phyloP scores from a whole-genome alignment of 1,140 invertebrate genomes.

The Leptonema lineaticorne region DNA sequence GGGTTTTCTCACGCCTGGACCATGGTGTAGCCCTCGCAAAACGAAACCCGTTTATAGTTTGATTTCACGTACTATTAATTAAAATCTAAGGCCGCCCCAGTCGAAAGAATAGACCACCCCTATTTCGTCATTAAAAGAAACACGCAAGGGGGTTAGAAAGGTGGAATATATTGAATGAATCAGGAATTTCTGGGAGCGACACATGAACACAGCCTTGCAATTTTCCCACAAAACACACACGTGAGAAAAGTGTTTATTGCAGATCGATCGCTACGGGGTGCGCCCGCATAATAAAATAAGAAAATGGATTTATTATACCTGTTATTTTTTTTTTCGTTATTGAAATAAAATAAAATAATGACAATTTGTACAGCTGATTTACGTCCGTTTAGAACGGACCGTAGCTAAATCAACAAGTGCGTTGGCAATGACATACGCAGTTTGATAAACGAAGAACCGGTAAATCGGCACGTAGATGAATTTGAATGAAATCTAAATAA shows the following conservation, averaged over 20 bases:
- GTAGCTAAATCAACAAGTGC: no score
- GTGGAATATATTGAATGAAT: neutral
- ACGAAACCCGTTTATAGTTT: neutral
- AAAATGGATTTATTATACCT: no score
- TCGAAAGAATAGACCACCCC: neutral
- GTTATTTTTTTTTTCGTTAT: no score
- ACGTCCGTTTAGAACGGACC: no score
- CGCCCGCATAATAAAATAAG: neutral
- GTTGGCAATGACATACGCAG: no score
- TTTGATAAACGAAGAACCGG: no score
- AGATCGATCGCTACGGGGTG: constrained; percentile 6
- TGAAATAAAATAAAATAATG: no score
- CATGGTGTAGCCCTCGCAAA: neutral
- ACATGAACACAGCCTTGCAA: neutral
- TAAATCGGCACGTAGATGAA: no score
- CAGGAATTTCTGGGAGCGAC: no score
- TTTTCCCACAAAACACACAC: neutral
- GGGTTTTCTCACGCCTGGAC: constrained; percentile 5
- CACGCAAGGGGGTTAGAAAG: neutral
- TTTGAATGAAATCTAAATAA: no score
- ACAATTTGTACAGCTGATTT: no score
- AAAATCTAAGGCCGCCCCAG: neutral
- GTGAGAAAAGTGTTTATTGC: neutral
- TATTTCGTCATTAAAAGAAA: neutral
- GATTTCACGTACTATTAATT: neutral